These are phyloP conservation scores for Gryllus bimaculatus DNA, from an alignment of 1,140 invertebrate species.

Conservation along the genomic window DNA sequence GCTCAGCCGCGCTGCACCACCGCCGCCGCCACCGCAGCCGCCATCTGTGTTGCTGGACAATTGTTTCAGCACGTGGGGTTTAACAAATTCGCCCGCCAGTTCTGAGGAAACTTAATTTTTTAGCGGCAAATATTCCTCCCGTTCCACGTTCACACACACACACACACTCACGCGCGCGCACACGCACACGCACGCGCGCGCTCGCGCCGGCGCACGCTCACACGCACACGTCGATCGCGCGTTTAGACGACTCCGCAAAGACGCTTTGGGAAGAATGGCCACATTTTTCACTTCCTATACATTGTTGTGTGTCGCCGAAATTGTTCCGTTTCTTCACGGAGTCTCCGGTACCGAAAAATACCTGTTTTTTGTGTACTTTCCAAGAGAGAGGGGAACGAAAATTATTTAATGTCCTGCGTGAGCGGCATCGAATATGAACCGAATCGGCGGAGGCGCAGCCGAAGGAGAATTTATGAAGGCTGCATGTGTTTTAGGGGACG, in stretches of 20 bases:
- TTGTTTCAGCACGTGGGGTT: neutral
- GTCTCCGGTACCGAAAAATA: neutral
- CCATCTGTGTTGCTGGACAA: neutral
- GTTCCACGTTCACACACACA: neutral
- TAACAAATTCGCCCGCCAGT: neutral
- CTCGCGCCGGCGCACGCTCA: too few relatives aligned
- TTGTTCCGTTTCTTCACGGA: neutral
- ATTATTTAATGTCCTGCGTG: neutral
- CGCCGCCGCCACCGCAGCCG: too few relatives aligned
- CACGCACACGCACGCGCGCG: too few relatives aligned
- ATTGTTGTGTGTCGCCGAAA: neutral
- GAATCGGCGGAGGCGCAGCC: neutral
- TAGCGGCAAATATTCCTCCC: neutral
- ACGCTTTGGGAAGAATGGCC: neutral
- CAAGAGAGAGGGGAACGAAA: neutral
- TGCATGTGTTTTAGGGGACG: neutral
- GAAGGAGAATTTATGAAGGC: neutral
- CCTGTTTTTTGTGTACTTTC: neutral
- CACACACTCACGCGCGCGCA: too few relatives aligned
- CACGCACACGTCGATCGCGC: too few relatives aligned
- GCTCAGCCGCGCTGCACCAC: neutral
- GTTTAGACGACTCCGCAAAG: neutral
- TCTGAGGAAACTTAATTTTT: neutral
- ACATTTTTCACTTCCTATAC: neutral
- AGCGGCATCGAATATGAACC: neutral